Percentiles rank a stretch among this genome's conserved stretches.
Conservation (phyloP, 2,113 vertebrate genomes). For the Solenodon paradoxus region DNA sequence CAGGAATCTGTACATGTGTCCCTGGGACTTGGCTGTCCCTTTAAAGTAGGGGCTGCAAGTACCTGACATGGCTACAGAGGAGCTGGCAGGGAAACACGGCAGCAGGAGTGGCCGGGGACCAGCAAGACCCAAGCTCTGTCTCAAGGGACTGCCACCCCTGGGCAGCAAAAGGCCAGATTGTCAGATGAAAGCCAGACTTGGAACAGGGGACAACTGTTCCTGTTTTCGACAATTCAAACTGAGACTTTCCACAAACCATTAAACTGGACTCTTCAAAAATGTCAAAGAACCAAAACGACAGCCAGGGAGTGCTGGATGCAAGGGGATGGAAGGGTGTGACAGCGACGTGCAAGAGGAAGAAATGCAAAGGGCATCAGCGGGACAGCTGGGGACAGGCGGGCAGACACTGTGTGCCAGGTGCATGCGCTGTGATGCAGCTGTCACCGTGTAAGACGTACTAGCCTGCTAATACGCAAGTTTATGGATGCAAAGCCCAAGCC, state of each 20-base stretch:
- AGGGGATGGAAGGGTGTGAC: not conserved
- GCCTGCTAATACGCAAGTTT: too few relatives aligned
- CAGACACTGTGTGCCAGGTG: not conserved
- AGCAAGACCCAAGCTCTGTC: not conserved
- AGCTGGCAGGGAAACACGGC: not conserved
- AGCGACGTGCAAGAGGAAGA: not conserved
- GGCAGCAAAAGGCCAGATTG: not conserved
- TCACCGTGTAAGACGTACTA: too few relatives aligned
- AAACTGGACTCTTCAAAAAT: not conserved
- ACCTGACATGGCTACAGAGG: too few relatives aligned
- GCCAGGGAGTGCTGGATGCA: not conserved
- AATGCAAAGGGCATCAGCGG: accelerated
- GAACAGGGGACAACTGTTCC: not conserved
- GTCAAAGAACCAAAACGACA: not conserved
- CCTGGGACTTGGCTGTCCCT: accelerated
- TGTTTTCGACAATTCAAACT: not conserved
- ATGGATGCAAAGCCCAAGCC: too few relatives aligned
- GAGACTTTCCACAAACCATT: not conserved
- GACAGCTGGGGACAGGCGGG: not conserved
- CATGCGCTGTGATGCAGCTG: too few relatives aligned
- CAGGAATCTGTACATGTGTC: not conserved
- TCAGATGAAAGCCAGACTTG: not conserved
- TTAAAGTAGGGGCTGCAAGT: not conserved
- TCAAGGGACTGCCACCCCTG: accelerated
- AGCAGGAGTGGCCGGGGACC: not conserved